Base-by-base conservation (phyloP, 2,113 vertebrate species). In the Hypomesus transpacificus region DNA sequence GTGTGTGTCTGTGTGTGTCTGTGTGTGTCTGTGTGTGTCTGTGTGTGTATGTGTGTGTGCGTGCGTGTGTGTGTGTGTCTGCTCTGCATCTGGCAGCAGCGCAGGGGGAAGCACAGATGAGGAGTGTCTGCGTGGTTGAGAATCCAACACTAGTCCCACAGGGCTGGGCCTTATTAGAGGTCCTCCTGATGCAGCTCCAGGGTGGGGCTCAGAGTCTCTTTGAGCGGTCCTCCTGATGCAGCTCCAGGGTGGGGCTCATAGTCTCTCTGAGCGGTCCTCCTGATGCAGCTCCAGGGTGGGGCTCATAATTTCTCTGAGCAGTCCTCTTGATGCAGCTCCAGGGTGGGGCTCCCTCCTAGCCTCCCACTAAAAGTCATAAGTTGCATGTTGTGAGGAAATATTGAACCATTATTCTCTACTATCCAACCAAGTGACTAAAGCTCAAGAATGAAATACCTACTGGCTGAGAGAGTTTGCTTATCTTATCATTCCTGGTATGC, bases 71-170 rank as follows among this genome's bases (percentile, higher is more conserved):
- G 57, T 22, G 14, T 14, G 14, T 6, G 59, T 68, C 51, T 66
- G 64, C 53, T 28, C 24, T 58, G 26, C 22, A 39, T 46, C 20
- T 85, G 75, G 69, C 73, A 77, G 67, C 53, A 63, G 74, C 3
- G 34, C 68, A 60, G 18, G 57, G 57, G 66, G 69, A 54, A 56
- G 70, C 62, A 3, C 67, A 79, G 76, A 84, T 69, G 69, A 84
- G 83, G 87, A 69, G 77, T 85, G 87, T 83, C 83, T 75, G 72
- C 72, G 22, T 86, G 77, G 78, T 84, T 88, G 80, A 80, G 78
- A 77, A 83, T 86, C 74, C 72, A 79, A n/a, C 61, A 65, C 73
- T n/a, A 69, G 70, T 85, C 82, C 72, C 59, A 5, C 69, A 74
- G 81, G 81, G 80, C 68, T 68, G 28, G 75, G 81, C 39, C 17